Base-by-base conservation (phyloP, 2,113 vertebrate species). In the Mungos mungo region DNA sequence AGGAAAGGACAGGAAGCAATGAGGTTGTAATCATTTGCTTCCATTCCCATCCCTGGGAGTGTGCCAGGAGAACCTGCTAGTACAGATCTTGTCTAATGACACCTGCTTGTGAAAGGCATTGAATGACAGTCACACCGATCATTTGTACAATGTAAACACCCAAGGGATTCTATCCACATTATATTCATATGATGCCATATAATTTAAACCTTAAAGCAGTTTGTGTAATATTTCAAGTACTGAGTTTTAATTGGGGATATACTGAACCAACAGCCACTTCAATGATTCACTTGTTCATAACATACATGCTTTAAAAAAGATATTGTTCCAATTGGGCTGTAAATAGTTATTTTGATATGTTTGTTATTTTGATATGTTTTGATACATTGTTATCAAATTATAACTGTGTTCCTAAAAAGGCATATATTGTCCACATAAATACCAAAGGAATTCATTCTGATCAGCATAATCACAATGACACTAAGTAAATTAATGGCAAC, bases 311-410 rank as follows among this genome's bases (percentile, higher is more conserved):
- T 69, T 38, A 38, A 21, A 11, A 52, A 23, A 98, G 96, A 38
- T 92, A 82, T 33, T 35, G 87, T 50, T 97, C 86, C 85, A 95
- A 95, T 14, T 91, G 57, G 47, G 45, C n/a, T 86, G 38, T 96
- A 94, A 97, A 97, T 72, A 92, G 88, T 89, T 98, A 95, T 97
- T 96, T 97, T 95, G 95, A 47, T 96, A 96, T 93, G 65, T 66
- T 90, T 65, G 95, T 97, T 96, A 97, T n/a, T n/a, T n/a, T n/a
- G n/a, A n/a, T n/a, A n/a, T n/a, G n/a, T n/a, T n/a, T n/a, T n/a
- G n/a, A n/a, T n/a, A n/a, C n/a, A 97, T 97, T 97, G 96, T 94
- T 98, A 88, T 80, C 94, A 96, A 97, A 97, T 98, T 97, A 97
- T 87, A 98, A 96, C 35, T 29, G 31, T 80, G 38, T 95, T 95